phyloP scores from a whole-genome alignment of 1,140 invertebrate species.

The Sarcophaga bullata region DNA sequence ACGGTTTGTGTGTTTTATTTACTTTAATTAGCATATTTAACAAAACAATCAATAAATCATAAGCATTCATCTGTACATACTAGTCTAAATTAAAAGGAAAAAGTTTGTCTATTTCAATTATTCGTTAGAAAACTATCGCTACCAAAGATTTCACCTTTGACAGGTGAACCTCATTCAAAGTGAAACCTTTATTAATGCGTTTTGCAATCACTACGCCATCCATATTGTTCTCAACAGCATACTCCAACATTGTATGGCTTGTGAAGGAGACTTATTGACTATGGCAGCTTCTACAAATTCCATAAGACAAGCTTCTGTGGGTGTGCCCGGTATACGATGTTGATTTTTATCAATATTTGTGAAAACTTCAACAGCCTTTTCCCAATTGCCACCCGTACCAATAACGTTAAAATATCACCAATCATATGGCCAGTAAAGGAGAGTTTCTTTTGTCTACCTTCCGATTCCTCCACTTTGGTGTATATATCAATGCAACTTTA shows the following conservation, averaged over 20 bases:
- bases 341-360: conserved; percentile 68
- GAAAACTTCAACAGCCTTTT: conserved; percentile 68
- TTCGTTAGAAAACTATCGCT: conserved; percentile 60
- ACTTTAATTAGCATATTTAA: background rate
- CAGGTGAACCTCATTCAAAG: conserved; percentile 67
- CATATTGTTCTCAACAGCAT: conserved; percentile 69
- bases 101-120: conserved; percentile 43
- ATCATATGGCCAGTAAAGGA: conserved; percentile 71
- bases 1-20: too few relatives aligned
- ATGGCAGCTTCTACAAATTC: conserved; percentile 68
- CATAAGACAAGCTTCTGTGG: conserved; percentile 65
- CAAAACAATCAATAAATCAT: background rate
- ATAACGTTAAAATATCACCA: conserved; percentile 68
- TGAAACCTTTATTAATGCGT: conserved; percentile 64
- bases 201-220: conserved; percentile 64
- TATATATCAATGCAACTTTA: conserved; percentile 70
- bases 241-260: conserved; percentile 68
- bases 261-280: conserved; percentile 66
- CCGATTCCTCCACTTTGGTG: conserved; percentile 66
- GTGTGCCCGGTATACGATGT: conserved; percentile 69
- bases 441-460: conserved; percentile 55
- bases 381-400: conserved; percentile 67
- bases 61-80: background rate
- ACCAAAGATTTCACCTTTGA: conserved; percentile 67
- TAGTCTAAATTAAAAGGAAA: conserved; percentile 8